A percentile compares a stretch with the other conserved stretches of the same genome.
These are phyloP conservation scores for Gobio gobio DNA, from an alignment of 2,113 vertebrate genomes.

Conservation along the genomic window DNA sequence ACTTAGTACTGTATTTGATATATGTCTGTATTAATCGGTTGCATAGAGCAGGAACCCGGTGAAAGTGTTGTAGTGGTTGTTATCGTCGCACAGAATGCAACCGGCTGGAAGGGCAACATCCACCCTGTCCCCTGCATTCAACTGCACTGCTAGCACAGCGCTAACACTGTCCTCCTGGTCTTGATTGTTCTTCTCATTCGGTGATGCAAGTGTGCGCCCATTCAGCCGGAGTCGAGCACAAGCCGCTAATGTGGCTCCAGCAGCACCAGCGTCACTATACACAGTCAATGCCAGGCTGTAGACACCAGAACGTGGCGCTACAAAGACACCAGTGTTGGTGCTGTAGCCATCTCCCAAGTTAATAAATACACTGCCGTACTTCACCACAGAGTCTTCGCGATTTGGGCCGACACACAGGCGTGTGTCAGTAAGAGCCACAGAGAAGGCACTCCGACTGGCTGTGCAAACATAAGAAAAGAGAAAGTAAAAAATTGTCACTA, in stretches of 20 bases:
- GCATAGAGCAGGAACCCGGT: constrained; percentile 74
- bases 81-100: constrained; percentile 67
- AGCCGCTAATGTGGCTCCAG: constrained; percentile 5
- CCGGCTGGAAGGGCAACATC: constrained; percentile 56
- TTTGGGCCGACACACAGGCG: constrained; percentile 55
- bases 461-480: not conserved
- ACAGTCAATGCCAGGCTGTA: constrained; percentile 72
- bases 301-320: constrained; percentile 67
- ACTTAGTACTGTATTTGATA: not conserved
- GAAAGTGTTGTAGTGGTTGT: constrained; percentile 73
- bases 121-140: constrained; percentile 65
- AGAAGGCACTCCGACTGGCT: constrained; percentile 76
- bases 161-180: constrained; percentile 75
- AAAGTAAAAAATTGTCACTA: not conserved
- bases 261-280: constrained; percentile 61
- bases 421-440: constrained; percentile 64
- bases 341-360: constrained; percentile 69
- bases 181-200: constrained; percentile 51
- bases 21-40: constrained; percentile 57
- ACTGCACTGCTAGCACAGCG: constrained; percentile 47
- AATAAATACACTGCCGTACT: constrained; percentile 65
- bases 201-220: not conserved
- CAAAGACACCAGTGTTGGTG: constrained; percentile 63
- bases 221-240: constrained; percentile 69
- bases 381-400: not conserved